These are phyloP conservation scores for Periophthalmus modestus DNA, from an alignment of 2,113 vertebrate genomes.

Conservation along the genomic window DNA sequence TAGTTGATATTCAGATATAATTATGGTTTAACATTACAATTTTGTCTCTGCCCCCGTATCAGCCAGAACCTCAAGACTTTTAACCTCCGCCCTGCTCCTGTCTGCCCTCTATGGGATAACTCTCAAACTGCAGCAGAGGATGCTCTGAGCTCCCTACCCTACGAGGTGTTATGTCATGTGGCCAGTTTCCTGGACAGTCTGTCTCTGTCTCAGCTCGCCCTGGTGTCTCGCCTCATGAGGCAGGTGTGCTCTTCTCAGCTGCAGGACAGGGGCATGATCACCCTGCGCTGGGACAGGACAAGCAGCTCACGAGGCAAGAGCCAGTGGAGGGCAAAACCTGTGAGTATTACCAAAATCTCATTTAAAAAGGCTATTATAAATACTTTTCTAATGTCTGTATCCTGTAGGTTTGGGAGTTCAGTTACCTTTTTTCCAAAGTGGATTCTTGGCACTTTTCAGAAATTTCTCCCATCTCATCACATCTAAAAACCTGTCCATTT, in stretches of 20 bases:
- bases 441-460: conserved; percentile 80
- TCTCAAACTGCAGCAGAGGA: conserved; percentile 65
- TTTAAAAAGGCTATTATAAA: not conserved
- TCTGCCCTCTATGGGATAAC: conserved; percentile 50
- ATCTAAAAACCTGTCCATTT: conserved; percentile 88
- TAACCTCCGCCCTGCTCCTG: conserved; percentile 83
- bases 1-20: not conserved
- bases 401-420: conserved; percentile 88
- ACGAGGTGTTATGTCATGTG: conserved; percentile 87
- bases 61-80: conserved; percentile 85
- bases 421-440: conserved; percentile 85
- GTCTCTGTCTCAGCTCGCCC: conserved; percentile 90
- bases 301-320: conserved; percentile 81
- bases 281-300: conserved; percentile 87
- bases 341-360: conserved; percentile 33
- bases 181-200: conserved; percentile 91
- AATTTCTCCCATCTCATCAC: conserved; percentile 80
- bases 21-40: not conserved
- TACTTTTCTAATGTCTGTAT: conserved; percentile 52
- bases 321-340: conserved; percentile 80
- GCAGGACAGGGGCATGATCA: conserved; percentile 92
- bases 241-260: conserved; percentile 89
- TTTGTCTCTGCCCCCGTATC: not conserved
- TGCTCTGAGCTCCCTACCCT: conserved; percentile 83
- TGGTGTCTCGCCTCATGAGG: conserved; percentile 89